These are phyloP conservation scores for Drosophila affinis DNA, from an alignment of 2,888 invertebrate genomes.

Conservation along the genomic window DNA sequence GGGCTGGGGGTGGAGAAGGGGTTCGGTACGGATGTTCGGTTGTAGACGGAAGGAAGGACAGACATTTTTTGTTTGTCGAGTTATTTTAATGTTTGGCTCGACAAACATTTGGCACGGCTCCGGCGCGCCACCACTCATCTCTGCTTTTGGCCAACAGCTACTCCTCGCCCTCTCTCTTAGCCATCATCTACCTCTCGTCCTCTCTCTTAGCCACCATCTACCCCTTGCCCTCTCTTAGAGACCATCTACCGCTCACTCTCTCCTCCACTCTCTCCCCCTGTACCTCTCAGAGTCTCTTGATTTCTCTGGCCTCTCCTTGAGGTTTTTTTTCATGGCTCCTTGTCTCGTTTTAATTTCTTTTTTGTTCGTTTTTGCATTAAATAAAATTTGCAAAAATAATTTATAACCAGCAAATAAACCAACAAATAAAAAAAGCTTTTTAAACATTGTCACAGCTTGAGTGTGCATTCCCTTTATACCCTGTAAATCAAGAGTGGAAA, in stretches of 20 bases:
- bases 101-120: slow-evolving; percentile 54
- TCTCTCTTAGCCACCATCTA: no score
- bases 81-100: slow-evolving; percentile 70
- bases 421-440: slow-evolving; percentile 47
- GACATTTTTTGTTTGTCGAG: slow-evolving; percentile 54
- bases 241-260: not conserved
- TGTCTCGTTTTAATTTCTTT: slow-evolving; percentile 56
- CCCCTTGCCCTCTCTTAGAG: not conserved
- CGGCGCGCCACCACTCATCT: not conserved
- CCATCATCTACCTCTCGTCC: not conserved
- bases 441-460: slow-evolving; percentile 51
- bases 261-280: no score
- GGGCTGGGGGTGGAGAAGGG: slow-evolving; percentile 4
- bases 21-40: no score
- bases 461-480: slow-evolving; percentile 19
- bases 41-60: slow-evolving; percentile 21
- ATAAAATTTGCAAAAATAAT: slow-evolving; percentile 78
- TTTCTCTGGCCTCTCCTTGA: not conserved
- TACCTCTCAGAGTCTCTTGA: not conserved
- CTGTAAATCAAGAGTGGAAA: not conserved
- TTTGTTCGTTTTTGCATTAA: slow-evolving; percentile 65
- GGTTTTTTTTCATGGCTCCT: slow-evolving; percentile 14
- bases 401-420: slow-evolving; percentile 49
- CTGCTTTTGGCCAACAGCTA: no score
- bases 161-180: not conserved